Percentiles rank a stretch among this genome's conserved stretches.
These are phyloP conservation scores for Bostrychus sinensis DNA, from an alignment of 2,113 vertebrate genomes.

Conservation along the genomic window DNA sequence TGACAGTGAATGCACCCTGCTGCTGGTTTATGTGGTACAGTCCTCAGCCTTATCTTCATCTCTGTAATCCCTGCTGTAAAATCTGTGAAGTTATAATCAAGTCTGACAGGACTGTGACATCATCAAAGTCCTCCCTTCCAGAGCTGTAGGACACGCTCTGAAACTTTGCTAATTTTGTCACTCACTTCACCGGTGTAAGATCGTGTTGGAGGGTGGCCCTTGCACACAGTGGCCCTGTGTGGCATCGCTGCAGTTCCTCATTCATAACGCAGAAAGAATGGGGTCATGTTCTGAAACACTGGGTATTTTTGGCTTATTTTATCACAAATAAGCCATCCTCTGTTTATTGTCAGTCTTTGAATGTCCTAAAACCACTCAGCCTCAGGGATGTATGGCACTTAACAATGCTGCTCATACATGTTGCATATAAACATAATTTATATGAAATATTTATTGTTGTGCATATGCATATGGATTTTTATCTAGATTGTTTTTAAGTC, in stretches of 20 bases:
- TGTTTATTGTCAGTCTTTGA: too few species aligned
- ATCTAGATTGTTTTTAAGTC: too few species aligned
- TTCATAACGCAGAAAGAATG: conserved; percentile 11
- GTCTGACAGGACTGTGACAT: conserved; percentile 1
- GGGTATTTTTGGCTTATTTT: not conserved
- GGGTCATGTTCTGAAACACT: not conserved
- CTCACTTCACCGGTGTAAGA: not conserved
- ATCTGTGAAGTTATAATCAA: not conserved
- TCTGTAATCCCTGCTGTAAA: not conserved
- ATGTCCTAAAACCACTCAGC: too few species aligned
- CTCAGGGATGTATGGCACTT: too few species aligned
- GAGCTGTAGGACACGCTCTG: not conserved
- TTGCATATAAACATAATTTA: too few species aligned
- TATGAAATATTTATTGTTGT: too few species aligned
- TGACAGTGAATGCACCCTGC: not conserved
- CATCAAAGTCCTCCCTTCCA: not conserved
- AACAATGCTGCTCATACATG: too few species aligned
- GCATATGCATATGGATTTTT: too few species aligned
- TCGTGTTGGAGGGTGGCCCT: not conserved
- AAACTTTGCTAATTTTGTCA: not conserved
- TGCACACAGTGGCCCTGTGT: not conserved
- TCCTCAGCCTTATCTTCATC: not conserved
- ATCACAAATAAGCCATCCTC: not conserved
- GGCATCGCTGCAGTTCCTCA: not conserved
- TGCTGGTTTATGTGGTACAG: not conserved